Conservation (phyloP, 2,888 invertebrate species). For the Scelioninae gen. 1 region DNA sequence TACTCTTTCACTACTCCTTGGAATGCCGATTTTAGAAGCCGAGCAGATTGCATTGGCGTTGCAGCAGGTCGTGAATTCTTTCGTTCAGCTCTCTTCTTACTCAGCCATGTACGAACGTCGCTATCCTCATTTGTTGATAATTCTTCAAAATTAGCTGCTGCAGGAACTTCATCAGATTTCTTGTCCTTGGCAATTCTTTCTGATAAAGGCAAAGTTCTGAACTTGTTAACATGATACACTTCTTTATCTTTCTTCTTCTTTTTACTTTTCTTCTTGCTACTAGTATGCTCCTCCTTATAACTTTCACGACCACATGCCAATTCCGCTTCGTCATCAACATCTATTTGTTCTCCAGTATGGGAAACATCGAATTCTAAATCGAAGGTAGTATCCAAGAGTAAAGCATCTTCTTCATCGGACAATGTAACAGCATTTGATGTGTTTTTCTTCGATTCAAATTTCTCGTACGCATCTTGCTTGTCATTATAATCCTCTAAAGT, state of each 20-base stretch:
- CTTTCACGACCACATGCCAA: slow-evolving; percentile 76
- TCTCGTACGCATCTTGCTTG: no score
- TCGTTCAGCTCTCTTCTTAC: slow-evolving; percentile 85
- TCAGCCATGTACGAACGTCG: slow-evolving; percentile 85
- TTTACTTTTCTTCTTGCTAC: slow-evolving; percentile 84
- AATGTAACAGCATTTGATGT: no score
- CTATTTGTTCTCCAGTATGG: slow-evolving; percentile 62
- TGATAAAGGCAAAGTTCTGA: slow-evolving; percentile 79
- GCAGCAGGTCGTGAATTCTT: slow-evolving; percentile 81
- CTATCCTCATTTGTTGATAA: slow-evolving; percentile 81
- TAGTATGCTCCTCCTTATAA: slow-evolving; percentile 74
- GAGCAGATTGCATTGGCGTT: slow-evolving; percentile 83
- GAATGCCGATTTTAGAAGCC: slow-evolving; percentile 85
- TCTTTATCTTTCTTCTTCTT: slow-evolving; percentile 84
- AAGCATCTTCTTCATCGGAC: no score
- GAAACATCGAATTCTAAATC: no score
- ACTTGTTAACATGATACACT: slow-evolving; percentile 84
- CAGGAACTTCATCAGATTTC: slow-evolving; percentile 71
- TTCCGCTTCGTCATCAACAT: slow-evolving; percentile 70
- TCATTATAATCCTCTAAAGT: slow-evolving; percentile 14
- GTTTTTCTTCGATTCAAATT: no score
- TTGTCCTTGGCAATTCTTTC: slow-evolving; percentile 81
- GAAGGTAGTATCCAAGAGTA: no score
- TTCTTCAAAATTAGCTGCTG: slow-evolving; percentile 74
- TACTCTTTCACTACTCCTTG: slow-evolving; percentile 86